Evolutionary conservation across 2,797 vertebrate genomes (phyloP).

Genomic region (Crotalus adamanteus): DNA sequence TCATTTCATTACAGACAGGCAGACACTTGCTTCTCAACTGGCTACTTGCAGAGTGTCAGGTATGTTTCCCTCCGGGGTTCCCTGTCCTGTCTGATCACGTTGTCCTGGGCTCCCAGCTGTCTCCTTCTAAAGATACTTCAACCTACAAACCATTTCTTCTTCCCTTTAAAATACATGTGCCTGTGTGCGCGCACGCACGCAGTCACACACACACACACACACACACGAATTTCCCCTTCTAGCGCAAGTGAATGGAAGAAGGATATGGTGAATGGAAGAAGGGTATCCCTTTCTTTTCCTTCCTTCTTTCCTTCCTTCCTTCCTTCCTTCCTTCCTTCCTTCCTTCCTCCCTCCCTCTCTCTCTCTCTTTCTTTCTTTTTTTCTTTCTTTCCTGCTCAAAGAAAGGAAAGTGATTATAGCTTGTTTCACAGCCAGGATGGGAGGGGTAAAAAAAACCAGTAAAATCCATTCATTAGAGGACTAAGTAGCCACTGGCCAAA

Average conservation of each 20-base stretch:
- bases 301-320: background rate
- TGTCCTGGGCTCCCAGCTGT: background rate
- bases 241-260: background rate
- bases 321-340: too few species aligned
- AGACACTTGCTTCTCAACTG: too few species aligned
- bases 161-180: background rate
- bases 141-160: background rate
- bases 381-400: background rate
- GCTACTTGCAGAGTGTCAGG: background rate
- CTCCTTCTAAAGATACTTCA: background rate
- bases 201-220: too few species aligned
- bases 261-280: background rate
- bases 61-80: background rate
- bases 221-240: background rate
- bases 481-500: background rate
- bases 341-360: too few species aligned
- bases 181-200: too few species aligned
- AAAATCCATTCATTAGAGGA: background rate
- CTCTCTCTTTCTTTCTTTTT: too few species aligned
- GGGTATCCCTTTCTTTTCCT: background rate
- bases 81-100: background rate
- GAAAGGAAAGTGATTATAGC: background rate
- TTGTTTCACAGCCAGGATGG: background rate
- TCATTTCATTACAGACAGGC: background rate
- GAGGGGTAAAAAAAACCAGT: background rate